Conservation (phyloP, 2,113 vertebrate species). For the Phaethon lepturus region DNA sequence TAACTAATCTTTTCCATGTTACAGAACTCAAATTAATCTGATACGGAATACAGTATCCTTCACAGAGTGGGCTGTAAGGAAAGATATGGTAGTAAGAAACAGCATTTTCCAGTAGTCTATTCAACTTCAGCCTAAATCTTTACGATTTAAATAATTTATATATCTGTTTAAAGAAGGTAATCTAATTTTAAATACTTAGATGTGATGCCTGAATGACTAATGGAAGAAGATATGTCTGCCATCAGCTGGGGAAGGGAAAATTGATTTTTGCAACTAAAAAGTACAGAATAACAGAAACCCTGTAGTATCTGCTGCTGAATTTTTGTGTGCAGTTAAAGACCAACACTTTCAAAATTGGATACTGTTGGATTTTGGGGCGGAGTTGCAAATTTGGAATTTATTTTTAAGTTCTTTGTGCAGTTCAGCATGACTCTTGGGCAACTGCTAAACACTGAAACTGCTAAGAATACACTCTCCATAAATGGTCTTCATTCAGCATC, state of each 20-base stretch:
- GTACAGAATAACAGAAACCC: background rate
- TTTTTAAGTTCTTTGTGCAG: background rate
- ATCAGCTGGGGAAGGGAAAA: background rate
- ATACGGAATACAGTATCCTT: background rate
- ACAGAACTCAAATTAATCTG: conserved; percentile 56
- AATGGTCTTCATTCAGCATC: background rate
- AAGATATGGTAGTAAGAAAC: conserved; percentile 34
- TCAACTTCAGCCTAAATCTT: conserved; percentile 48
- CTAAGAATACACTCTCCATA: background rate
- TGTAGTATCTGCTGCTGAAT: background rate
- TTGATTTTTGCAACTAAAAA: background rate
- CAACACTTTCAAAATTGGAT: background rate
- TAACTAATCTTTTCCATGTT: conserved; percentile 39
- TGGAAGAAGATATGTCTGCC: background rate
- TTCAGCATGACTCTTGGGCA: background rate
- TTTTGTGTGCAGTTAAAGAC: background rate
- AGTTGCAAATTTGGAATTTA: background rate
- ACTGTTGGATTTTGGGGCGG: background rate
- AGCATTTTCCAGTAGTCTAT: conserved; percentile 15
- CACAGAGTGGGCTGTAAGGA: background rate
- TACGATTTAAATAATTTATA: conserved; percentile 13
- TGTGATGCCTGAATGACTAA: background rate
- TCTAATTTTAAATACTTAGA: background rate
- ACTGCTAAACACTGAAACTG: background rate
- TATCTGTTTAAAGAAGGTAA: conserved; percentile 15